Evolutionary conservation across 1,140 invertebrate species (phyloP).

Genomic region (Ips nitidus): DNA sequence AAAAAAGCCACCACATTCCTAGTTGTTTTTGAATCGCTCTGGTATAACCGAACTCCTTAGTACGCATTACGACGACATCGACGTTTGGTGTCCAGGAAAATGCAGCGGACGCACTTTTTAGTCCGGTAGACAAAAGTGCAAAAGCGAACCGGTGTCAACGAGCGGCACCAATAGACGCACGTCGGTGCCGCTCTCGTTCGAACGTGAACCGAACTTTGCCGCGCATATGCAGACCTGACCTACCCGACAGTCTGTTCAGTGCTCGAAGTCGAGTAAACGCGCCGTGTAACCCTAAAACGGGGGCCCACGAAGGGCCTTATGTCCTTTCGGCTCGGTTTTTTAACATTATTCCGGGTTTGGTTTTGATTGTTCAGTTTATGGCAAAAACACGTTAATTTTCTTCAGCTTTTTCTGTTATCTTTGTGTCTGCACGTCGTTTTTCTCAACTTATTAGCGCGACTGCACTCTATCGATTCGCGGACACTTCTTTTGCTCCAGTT

Average conservation of each 20-base stretch:
- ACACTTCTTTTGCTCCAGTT: conserved; percentile 29
- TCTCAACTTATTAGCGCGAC: conserved; percentile 16
- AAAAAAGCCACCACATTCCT: too few relatives aligned
- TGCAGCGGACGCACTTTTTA: conserved; percentile 18
- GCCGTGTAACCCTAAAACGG: conserved; percentile 46
- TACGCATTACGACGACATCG: too few relatives aligned
- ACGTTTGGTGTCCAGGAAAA: background rate
- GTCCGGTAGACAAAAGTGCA: conserved; percentile 19
- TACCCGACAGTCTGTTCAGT: conserved; percentile 48
- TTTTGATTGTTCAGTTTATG: conserved; percentile 22
- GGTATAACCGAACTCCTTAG: too few relatives aligned
- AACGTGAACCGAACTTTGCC: conserved; percentile 36
- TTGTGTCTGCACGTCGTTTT: background rate
- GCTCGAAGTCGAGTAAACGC: conserved; percentile 41
- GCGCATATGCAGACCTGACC: conserved; percentile 52
- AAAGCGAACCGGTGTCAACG: conserved; percentile 3
- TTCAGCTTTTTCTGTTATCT: conserved; percentile 16
- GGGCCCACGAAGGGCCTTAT: conserved; percentile 44
- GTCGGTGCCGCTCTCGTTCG: conserved; percentile 39
- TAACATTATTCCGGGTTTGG: conserved; percentile 20
- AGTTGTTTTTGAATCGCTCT: too few relatives aligned
- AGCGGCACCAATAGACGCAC: conserved; percentile 7
- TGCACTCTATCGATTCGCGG: conserved; percentile 33
- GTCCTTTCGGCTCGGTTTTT: conserved; percentile 37
- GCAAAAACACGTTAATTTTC: background rate